A percentile compares a stretch with the other conserved stretches of the same genome.
These are phyloP conservation scores for Nixonia krombeini DNA, from an alignment of 1,140 invertebrate genomes.

Conservation along the genomic window DNA sequence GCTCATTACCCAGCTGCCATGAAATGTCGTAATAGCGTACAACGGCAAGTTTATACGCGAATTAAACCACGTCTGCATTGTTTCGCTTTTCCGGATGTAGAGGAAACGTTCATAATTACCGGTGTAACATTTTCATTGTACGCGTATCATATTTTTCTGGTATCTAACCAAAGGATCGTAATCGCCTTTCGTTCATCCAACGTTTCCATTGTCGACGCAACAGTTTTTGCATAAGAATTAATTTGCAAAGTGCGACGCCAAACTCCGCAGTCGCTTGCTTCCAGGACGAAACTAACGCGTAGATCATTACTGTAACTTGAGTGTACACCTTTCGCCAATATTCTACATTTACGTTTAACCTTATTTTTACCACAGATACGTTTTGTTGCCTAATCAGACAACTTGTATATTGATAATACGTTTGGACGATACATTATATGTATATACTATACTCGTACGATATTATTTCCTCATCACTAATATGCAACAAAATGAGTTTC, in stretches of 20 bases:
- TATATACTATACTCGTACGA: conserved; percentile 42
- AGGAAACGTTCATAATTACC: not conserved
- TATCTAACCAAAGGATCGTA: too few relatives aligned
- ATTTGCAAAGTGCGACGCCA: too few relatives aligned
- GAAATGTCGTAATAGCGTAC: not conserved
- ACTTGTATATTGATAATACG: conserved; percentile 61
- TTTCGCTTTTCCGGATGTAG: not conserved
- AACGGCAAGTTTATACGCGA: not conserved
- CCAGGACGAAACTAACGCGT: conserved; percentile 29
- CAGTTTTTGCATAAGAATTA: too few relatives aligned
- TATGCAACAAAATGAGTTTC: conserved; percentile 75
- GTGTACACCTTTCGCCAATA: conserved; percentile 67
- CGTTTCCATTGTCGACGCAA: too few relatives aligned
- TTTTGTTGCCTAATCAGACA: conserved; percentile 63
- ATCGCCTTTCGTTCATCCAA: too few relatives aligned
- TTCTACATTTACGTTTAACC: conserved; percentile 62
- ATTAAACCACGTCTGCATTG: not conserved
- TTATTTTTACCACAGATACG: conserved; percentile 63
- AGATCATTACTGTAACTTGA: conserved; percentile 57
- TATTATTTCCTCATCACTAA: conserved; percentile 70
- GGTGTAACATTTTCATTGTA: not conserved
- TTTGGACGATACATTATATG: conserved; percentile 57
- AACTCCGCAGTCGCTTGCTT: conserved; percentile 28
- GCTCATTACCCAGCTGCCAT: not conserved
- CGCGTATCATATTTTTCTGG: too few relatives aligned